A percentile compares a stretch with the other conserved stretches of the same genome.
phyloP scores from a whole-genome alignment of 2,113 vertebrate genomes.

The Charadrius vociferus region DNA sequence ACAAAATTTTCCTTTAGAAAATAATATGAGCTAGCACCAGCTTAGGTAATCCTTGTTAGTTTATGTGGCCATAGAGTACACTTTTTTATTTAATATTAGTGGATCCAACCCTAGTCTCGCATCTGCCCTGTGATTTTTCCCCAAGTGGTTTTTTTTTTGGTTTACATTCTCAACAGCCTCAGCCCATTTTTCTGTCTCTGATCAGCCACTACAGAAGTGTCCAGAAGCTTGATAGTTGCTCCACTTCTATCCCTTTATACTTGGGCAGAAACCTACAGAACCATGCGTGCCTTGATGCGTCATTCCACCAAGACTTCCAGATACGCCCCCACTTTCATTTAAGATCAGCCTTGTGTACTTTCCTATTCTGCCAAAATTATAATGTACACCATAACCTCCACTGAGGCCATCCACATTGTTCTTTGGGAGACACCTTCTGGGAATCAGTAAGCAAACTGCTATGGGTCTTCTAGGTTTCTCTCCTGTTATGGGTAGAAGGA shows the following conservation, averaged over 20 bases:
- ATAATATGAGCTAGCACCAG: background rate
- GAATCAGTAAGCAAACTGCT: background rate
- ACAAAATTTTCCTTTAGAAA: background rate
- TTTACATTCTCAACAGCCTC: background rate
- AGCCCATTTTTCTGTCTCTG: background rate
- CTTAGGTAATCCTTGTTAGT: background rate
- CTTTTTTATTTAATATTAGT: background rate
- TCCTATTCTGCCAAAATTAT: background rate
- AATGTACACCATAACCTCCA: background rate
- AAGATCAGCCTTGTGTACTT: background rate
- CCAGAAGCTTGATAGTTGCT: background rate
- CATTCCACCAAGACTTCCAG: background rate
- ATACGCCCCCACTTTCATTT: background rate
- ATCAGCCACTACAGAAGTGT: background rate
- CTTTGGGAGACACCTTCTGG: background rate
- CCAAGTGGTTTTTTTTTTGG: background rate
- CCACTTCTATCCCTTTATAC: background rate
- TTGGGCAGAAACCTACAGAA: background rate
- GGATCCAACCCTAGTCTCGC: background rate
- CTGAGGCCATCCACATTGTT: background rate
- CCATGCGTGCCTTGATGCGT: accelerated
- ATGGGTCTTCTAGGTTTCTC: background rate
- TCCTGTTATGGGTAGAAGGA: background rate
- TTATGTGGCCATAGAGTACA: background rate
- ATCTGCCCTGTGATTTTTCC: background rate